phyloP scores from a whole-genome alignment of 1,140 invertebrate species.

The Sitobion miscanthi region DNA sequence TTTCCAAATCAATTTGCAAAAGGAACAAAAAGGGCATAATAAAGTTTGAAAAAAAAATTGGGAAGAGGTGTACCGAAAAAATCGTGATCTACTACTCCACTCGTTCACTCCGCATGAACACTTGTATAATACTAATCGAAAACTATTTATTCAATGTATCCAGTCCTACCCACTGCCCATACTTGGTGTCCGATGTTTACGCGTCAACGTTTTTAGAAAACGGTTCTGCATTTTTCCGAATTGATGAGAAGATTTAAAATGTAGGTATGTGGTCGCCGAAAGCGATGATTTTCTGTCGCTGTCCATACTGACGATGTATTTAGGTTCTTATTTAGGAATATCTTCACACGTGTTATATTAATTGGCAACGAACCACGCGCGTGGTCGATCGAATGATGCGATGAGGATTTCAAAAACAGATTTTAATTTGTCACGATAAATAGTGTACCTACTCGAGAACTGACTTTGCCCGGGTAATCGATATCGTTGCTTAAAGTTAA shows the following conservation, averaged over 20 bases:
- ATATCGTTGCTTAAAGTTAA: background rate
- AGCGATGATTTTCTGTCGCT: background rate
- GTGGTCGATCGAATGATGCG: too few relatives aligned
- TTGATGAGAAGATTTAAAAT: background rate
- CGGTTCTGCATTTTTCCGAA: background rate
- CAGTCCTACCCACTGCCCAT: too few relatives aligned
- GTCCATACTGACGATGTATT: background rate
- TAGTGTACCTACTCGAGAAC: background rate
- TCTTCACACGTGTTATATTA: too few relatives aligned
- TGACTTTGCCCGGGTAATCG: background rate
- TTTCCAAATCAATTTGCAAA: background rate
- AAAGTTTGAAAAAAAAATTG: background rate
- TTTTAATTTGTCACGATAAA: background rate
- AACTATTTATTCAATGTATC: background rate
- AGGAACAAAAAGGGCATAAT: background rate
- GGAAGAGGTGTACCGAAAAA: background rate
- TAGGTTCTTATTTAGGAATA: background rate
- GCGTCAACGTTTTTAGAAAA: background rate
- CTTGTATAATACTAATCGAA: background rate
- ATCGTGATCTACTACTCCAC: background rate
- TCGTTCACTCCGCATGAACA: background rate
- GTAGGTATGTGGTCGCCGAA: background rate
- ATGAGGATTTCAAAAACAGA: too few relatives aligned
- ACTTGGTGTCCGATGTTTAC: background rate
- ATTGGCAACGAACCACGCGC: too few relatives aligned